phyloP scores from a whole-genome alignment of 2,888 invertebrate species.

The Andrena hattorfiana region DNA sequence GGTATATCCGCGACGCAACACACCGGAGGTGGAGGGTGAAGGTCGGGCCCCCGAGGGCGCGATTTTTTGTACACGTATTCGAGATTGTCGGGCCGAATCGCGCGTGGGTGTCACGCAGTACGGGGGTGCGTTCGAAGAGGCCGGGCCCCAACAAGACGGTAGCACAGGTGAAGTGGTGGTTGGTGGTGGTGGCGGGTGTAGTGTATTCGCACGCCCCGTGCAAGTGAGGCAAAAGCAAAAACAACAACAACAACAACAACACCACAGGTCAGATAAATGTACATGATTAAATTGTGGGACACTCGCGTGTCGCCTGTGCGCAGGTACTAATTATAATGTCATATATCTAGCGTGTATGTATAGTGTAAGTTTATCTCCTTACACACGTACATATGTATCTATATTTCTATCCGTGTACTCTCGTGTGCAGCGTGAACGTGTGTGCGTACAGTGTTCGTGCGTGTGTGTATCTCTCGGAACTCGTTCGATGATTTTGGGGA shows the following conservation, averaged over 20 bases:
- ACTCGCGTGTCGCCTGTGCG: slow-evolving; percentile 48
- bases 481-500: slow-evolving; percentile 50
- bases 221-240: slow-evolving; percentile 78
- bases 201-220: slow-evolving; percentile 76
- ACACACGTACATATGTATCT: not conserved
- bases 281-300: slow-evolving; percentile 59
- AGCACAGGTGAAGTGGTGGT: slow-evolving; percentile 74
- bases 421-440: not conserved
- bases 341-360: slow-evolving; percentile 25
- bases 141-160: slow-evolving; percentile 69
- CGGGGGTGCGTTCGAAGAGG: slow-evolving; percentile 66
- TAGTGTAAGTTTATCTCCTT: not conserved
- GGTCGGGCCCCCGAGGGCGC: slow-evolving; percentile 58
- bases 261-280: slow-evolving; percentile 76
- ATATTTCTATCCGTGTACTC: not conserved
- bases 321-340: slow-evolving; percentile 34
- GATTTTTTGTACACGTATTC: slow-evolving; percentile 41
- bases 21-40: slow-evolving; percentile 66
- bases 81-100: slow-evolving; percentile 50
- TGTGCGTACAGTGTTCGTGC: slow-evolving; percentile 3
- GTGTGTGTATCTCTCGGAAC: slow-evolving; percentile 40
- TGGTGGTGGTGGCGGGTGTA: slow-evolving; percentile 72
- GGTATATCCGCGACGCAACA: slow-evolving; percentile 72
- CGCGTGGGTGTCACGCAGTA: slow-evolving; percentile 52
- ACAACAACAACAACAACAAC: slow-evolving; percentile 78